phyloP scores from a whole-genome alignment of 2,797 vertebrate species.

The Myiotriccus ornatus region DNA sequence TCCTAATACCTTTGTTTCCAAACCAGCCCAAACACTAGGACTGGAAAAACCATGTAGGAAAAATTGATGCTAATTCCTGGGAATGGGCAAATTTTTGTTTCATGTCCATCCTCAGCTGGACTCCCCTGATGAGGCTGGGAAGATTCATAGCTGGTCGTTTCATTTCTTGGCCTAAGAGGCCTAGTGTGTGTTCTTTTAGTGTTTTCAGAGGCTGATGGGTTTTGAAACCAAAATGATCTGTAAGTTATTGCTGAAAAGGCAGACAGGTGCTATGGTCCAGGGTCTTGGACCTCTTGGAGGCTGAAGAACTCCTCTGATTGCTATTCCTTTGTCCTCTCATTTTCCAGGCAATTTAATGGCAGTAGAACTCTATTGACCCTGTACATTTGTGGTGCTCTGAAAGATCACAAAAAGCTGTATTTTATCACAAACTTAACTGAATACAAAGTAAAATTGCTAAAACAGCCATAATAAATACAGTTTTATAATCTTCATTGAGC shows the following conservation, averaged over 20 bases:
- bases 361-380: rapidly evolving
- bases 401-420: not conserved
- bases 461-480: not conserved
- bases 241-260: not conserved
- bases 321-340: not conserved
- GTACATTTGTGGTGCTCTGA: not conserved
- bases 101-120: not conserved
- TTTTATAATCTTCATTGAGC: not conserved
- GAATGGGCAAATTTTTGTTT: not conserved
- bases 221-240: not conserved
- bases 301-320: not conserved
- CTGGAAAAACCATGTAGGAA: not conserved
- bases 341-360: not conserved
- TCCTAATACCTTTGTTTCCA: not conserved
- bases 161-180: not conserved
- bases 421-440: not conserved
- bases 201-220: not conserved
- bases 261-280: not conserved
- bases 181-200: not conserved
- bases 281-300: not conserved
- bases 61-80: not conserved
- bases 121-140: not conserved
- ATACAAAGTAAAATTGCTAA: not conserved
- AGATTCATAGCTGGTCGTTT: not conserved
- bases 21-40: not conserved